Evolutionary conservation across 2,888 invertebrate species (phyloP).

Genomic region (Cataglyphis cursor): DNA sequence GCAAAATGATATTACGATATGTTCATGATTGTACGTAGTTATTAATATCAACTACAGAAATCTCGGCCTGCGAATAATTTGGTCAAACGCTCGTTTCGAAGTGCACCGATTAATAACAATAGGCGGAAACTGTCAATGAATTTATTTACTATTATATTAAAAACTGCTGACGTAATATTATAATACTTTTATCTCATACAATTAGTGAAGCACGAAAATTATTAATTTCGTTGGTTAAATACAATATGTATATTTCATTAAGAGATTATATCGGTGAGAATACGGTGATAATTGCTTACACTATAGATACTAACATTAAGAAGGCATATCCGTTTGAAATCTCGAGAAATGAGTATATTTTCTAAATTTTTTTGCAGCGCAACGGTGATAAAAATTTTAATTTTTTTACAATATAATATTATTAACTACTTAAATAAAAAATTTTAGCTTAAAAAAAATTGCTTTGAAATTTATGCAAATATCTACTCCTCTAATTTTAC

Average conservation of each 20-base stretch:
- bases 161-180: not conserved
- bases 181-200: not conserved
- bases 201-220: not conserved
- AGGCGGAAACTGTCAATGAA: slow-evolving; percentile 1
- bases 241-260: not conserved
- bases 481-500: no score
- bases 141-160: not conserved
- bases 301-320: not conserved
- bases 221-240: not conserved
- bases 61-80: not conserved
- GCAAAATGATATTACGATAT: not conserved
- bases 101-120: not conserved
- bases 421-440: no score
- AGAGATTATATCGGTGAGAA: not conserved
- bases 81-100: not conserved
- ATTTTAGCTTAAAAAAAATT: no score
- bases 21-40: not conserved
- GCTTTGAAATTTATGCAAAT: no score
- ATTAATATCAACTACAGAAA: not conserved
- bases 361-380: no score
- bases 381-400: no score
- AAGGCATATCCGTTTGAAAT: no score
- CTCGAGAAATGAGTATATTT: no score
- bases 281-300: not conserved
- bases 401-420: no score